phyloP scores from a whole-genome alignment of 92 coral and sea anemone species.

The Montipora capitata region DNA sequence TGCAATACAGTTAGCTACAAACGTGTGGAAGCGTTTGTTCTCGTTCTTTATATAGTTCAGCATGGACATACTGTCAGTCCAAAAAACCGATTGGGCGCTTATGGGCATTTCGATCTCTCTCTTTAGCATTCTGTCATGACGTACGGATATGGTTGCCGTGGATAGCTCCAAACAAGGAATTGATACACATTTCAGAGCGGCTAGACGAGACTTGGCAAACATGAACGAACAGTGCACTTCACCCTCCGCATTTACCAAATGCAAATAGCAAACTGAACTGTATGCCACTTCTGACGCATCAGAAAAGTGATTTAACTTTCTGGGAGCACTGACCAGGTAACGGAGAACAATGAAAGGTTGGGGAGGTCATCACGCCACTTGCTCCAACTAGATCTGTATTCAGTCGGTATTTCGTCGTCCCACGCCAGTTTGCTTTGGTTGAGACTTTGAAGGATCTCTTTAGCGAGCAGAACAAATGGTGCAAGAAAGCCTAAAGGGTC shows the following conservation, averaged over 20 bases:
- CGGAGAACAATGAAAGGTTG: neutral
- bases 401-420: conserved; percentile 13
- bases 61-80: conserved; percentile 28
- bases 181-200: conserved; percentile 20
- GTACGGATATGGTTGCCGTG: conserved; percentile 1
- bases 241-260: neutral
- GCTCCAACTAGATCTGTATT: conserved; percentile 1
- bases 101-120: too few relatives aligned
- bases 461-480: conserved; percentile 6
- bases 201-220: conserved; percentile 16
- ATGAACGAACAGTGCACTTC: conserved; percentile 11
- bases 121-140: conserved; percentile 16
- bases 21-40: conserved; percentile 26
- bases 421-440: neutral
- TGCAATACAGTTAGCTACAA: conserved; percentile 35
- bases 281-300: conserved; percentile 23
- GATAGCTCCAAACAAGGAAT: conserved; percentile 22
- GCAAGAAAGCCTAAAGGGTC: neutral
- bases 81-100: too few relatives aligned
- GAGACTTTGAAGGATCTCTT: neutral
- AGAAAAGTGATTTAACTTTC: conserved; percentile 9
- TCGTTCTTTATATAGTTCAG: conserved; percentile 24
- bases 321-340: neutral
- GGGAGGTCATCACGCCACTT: conserved; percentile 7
- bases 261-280: neutral